A percentile compares a stretch with the other conserved stretches of the same genome.
phyloP scores from a whole-genome alignment of 2,888 invertebrate species.

The Craniophora ligustri region DNA sequence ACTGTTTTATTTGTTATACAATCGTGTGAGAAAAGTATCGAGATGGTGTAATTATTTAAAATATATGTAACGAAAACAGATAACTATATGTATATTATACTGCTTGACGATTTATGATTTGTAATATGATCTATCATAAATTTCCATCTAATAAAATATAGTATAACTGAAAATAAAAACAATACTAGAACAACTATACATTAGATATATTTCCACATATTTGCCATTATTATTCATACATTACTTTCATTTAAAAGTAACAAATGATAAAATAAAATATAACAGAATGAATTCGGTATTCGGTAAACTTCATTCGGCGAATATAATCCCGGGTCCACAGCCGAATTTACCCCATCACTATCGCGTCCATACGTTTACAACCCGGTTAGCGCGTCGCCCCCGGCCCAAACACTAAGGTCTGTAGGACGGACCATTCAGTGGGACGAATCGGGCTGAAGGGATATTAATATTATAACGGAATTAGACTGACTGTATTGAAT shows the following conservation, averaged over 20 bases:
- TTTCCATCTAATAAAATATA: too few relatives aligned
- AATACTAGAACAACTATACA: neutral
- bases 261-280: too few relatives aligned
- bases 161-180: too few relatives aligned
- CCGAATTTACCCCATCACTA: conserved; percentile 19
- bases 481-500: conserved; percentile 53
- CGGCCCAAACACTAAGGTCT: conserved; percentile 55
- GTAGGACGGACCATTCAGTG: conserved; percentile 55
- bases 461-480: conserved; percentile 59
- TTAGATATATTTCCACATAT: neutral
- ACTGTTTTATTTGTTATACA: conserved; percentile 23
- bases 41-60: conserved; percentile 11
- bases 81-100: too few relatives aligned
- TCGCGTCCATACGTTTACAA: conserved; percentile 27
- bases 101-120: too few relatives aligned
- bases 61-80: too few relatives aligned
- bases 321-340: conserved; percentile 20
- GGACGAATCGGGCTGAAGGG: conserved; percentile 54
- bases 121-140: too few relatives aligned
- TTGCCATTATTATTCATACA: too few relatives aligned
- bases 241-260: too few relatives aligned
- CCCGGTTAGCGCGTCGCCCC: conserved; percentile 54
- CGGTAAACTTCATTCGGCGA: too few relatives aligned
- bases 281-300: too few relatives aligned
- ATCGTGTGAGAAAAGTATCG: conserved; percentile 23